These are phyloP conservation scores for Drosophila kohkoa DNA, from an alignment of 1,140 invertebrate species.

Conservation along the genomic window DNA sequence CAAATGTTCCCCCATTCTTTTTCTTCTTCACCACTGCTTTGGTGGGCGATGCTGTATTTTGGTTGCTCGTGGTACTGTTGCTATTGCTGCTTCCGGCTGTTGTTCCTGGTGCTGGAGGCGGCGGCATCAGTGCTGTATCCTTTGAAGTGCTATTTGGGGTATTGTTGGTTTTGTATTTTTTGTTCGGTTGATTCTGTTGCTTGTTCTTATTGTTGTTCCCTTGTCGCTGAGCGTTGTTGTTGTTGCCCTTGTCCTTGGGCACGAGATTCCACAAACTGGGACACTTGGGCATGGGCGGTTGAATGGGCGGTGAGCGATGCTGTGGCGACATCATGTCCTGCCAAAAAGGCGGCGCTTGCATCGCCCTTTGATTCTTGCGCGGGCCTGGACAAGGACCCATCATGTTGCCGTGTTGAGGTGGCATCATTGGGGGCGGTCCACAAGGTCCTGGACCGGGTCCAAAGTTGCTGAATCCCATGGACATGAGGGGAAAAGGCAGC, in stretches of 20 bases:
- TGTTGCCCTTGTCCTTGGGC: conserved; percentile 56
- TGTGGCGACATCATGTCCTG: conserved; percentile 74
- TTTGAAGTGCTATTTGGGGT: conserved; percentile 29
- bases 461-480: conserved; percentile 59
- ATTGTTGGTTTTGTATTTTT: conserved; percentile 51
- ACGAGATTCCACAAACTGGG: conserved; percentile 69
- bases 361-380: conserved; percentile 44
- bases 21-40: conserved; percentile 57
- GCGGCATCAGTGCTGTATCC: conserved; percentile 63
- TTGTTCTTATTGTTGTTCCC: conserved; percentile 20
- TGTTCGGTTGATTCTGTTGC: conserved; percentile 40
- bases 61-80: not conserved
- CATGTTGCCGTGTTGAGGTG: conserved; percentile 31
- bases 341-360: conserved; percentile 73
- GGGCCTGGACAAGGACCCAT: conserved; percentile 22
- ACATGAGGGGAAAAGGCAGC: conserved; percentile 60
- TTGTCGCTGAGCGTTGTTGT: conserved; percentile 34
- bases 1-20: conserved; percentile 56
- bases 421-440: conserved; percentile 37
- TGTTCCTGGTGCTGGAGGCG: conserved; percentile 50
- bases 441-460: conserved; percentile 51
- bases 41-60: not conserved
- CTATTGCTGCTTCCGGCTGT: conserved; percentile 14
- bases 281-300: conserved; percentile 74
- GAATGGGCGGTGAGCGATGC: conserved; percentile 60